phyloP scores from a whole-genome alignment of 2,113 vertebrate genomes.

The Ameiurus melas region DNA sequence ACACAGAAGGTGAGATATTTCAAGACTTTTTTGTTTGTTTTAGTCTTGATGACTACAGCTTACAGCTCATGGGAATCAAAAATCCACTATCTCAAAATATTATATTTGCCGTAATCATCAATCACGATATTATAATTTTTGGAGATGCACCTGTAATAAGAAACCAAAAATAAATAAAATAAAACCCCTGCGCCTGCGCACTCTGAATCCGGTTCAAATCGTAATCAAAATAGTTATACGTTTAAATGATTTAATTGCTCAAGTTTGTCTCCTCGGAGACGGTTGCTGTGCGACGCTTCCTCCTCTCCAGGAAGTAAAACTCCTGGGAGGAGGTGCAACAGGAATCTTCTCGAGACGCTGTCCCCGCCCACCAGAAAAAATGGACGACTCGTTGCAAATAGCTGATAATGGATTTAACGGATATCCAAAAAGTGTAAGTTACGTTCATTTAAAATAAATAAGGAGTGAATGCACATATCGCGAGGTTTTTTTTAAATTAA shows the following conservation, averaged over 20 bases:
- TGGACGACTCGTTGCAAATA: conserved; percentile 78
- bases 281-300: conserved; percentile 68
- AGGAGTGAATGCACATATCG: too few relatives aligned
- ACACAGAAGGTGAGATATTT: too few relatives aligned
- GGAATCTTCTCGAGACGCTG: neutral
- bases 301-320: conserved; percentile 68
- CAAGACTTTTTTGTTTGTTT: too few relatives aligned
- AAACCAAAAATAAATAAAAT: neutral
- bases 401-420: conserved; percentile 62
- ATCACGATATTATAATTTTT: too few relatives aligned
- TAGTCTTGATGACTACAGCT: too few relatives aligned
- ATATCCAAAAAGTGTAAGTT: conserved; percentile 66
- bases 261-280: conserved; percentile 64
- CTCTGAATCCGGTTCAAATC: neutral
- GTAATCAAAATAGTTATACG: neutral
- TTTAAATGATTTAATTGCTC: neutral
- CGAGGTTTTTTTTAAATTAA: too few relatives aligned
- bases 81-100: too few relatives aligned
- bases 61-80: too few relatives aligned
- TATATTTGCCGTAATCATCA: too few relatives aligned
- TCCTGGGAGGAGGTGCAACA: neutral
- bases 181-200: neutral
- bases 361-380: conserved; percentile 57
- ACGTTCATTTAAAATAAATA: neutral
- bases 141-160: too few relatives aligned